Evolutionary conservation across 1,140 invertebrate genomes (phyloP), one percentile per base, ranked within the genome.

Genomic region (Zaprionus lachaisei): DNA sequence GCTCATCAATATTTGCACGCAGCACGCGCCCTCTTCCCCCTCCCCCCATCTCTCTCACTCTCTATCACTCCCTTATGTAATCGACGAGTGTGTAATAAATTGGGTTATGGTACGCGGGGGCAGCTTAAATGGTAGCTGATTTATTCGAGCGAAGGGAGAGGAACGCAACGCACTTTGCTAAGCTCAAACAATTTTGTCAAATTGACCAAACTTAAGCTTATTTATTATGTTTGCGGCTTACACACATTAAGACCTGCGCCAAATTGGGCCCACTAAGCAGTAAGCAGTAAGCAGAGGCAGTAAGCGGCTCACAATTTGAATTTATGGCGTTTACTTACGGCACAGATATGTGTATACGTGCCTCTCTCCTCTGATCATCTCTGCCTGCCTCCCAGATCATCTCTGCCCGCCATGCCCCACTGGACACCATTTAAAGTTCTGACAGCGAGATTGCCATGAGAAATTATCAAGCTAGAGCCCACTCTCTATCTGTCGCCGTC

Each of bases 161-260:
- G 5, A 41, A 6, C 26, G 31, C 51, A 67, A 75, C 72, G 77
- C 77, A 79, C 72, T 86, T 74, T 69, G 70, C 62, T 80, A 74
- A 84, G 84, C 85, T 90, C 79, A 84, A 90, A 84, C 85, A 89
- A 90, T 89, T 90, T 89, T 89, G 84, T 89, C 84, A 89, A 89
- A 89, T 89, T 90, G 84, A 90, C 84, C 84, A 90, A 90, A 90
- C 81, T 90, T 84, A 89, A 89, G 84, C 84, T 90, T 89, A 89
- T 89, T 89, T 89, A 89, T 89, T 90, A 90, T 89, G 81, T 90
- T 89, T 90, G 85, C 79, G 81, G 84, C 81, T 90, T 84, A 81
- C 86, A 89, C 81, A 89, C 84, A 87, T 89, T 87, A 87, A 87
- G 80, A 72, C 72, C 68, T 58, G 77, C 62, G 44, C 66, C 77